Base-by-base conservation (phyloP, 2,797 vertebrate species). In the Xiphophorus birchmanni region DNA sequence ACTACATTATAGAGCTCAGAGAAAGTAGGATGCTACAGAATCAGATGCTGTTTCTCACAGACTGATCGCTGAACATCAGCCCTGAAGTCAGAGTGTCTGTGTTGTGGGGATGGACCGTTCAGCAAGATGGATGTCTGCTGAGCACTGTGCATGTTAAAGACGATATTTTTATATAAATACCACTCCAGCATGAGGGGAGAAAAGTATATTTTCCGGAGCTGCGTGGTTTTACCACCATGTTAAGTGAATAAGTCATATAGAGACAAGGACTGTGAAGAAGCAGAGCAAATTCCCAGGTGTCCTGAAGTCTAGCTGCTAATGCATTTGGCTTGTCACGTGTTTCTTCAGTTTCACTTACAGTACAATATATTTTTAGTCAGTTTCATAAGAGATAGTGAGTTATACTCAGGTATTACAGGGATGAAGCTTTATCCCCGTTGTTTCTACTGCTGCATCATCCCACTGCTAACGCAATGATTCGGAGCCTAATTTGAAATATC, bases 201-300 rank as follows among this genome's bases (percentile, higher is more conserved):
- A 74, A 52, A 83, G 74, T 60, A 83, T 54, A 73, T 87, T 82
- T 83, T 71, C 84, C 74, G 77, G 85, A 87, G 78, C 83, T 72
- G 15, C 58, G 71, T 44, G 60, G 80, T 80, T 85, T 63, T 80
- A 77, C 84, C 83, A 83, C 84, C 69, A 37, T 82, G 85, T 87
- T 32, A 56, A 79, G 93, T 93, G 32, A 93, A 94, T 95, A 90
- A 92, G 80, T 93, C 74, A 94, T 92, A 76, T 86, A 83, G 58
- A 82, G 86, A 86, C 42, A 72, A 75, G 82, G 84, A 90, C 82
- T 60, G 75, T 88, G 81, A 84, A 88, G 83, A 86, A 74, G 82
- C 77, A 52, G 50, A 78, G 42, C 13, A 72, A 72, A 45, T 72
- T 72, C 42, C 6, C 69, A 45, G 69, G 69, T 29, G 69, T 13